These are phyloP conservation scores for Sapajus apella DNA, from an alignment of 2,113 vertebrate genomes.

Conservation along the genomic window DNA sequence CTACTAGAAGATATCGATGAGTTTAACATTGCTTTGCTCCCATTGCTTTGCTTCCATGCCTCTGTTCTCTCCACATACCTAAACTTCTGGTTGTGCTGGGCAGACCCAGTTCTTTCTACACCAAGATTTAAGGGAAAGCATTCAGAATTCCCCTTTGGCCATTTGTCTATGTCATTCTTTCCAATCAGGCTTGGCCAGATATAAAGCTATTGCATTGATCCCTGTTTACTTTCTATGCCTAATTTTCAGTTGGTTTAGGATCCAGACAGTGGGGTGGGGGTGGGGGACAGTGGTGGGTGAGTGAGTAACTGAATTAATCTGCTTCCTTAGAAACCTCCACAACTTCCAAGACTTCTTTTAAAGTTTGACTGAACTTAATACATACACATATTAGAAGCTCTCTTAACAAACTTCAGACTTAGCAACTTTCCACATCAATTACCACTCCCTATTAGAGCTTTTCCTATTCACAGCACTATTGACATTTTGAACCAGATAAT, in stretches of 20 bases:
- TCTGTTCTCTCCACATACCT: background rate
- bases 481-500: background rate
- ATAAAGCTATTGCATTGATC: background rate
- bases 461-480: background rate
- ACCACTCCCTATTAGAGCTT: background rate
- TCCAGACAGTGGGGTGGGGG: background rate
- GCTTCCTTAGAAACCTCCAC: conserved; percentile 1
- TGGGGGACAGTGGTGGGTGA: too few species aligned
- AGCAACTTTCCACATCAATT: background rate
- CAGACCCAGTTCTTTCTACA: background rate
- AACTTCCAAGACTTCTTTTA: conserved; percentile 3
- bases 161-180: background rate
- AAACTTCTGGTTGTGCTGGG: background rate
- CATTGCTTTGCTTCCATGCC: background rate
- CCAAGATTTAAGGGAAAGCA: background rate
- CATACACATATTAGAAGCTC: background rate
- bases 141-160: background rate
- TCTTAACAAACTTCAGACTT: background rate
- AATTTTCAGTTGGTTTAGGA: background rate
- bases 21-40: background rate
- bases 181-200: background rate
- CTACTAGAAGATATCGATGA: background rate
- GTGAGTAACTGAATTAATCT: background rate
- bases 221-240: background rate
- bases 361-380: background rate